Evolutionary conservation across 2,888 invertebrate species (phyloP).

Genomic region (Lithophane leautieri): DNA sequence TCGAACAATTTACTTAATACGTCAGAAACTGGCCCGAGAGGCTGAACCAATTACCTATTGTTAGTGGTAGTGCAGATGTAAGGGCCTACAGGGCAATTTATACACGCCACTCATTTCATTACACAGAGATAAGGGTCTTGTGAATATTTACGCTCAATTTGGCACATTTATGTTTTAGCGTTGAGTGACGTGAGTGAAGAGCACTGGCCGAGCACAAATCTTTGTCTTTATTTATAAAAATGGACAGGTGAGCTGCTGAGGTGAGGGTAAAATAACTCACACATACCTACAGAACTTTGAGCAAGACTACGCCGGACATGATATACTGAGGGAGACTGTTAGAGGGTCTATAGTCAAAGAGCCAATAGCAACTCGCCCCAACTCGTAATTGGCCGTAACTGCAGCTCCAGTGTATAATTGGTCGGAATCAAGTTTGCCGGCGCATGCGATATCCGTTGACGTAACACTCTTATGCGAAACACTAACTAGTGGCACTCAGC

Average conservation of each 20-base stretch:
- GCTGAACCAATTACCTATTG: constrained; percentile 77
- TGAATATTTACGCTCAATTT: constrained; percentile 80
- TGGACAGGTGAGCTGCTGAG: constrained; percentile 8
- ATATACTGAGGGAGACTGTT: neutral
- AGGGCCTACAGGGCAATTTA: constrained; percentile 76
- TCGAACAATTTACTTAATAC: constrained; percentile 71
- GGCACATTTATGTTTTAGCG: constrained; percentile 70
- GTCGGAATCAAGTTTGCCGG: constrained; percentile 57
- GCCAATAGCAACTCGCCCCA: constrained; percentile 40
- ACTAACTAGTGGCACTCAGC: constrained; percentile 59
- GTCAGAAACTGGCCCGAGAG: constrained; percentile 61
- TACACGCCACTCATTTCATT: constrained; percentile 86
- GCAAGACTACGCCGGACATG: neutral
- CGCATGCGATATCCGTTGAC: constrained; percentile 55
- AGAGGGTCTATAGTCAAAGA: constrained; percentile 36
- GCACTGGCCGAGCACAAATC: constrained; percentile 44
- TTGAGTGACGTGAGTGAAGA: constrained; percentile 51
- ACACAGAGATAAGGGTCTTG: constrained; percentile 85
- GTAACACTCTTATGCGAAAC: constrained; percentile 61
- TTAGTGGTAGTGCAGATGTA: constrained; percentile 76
- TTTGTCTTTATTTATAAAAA: constrained; percentile 52
- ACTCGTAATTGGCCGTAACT: constrained; percentile 63
- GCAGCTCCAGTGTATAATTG: constrained; percentile 62
- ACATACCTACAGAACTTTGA: neutral
- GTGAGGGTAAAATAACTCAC: constrained; percentile 12